phyloP scores from a whole-genome alignment of 2,113 vertebrate genomes.

The Lamprologus ornatipinnis region DNA sequence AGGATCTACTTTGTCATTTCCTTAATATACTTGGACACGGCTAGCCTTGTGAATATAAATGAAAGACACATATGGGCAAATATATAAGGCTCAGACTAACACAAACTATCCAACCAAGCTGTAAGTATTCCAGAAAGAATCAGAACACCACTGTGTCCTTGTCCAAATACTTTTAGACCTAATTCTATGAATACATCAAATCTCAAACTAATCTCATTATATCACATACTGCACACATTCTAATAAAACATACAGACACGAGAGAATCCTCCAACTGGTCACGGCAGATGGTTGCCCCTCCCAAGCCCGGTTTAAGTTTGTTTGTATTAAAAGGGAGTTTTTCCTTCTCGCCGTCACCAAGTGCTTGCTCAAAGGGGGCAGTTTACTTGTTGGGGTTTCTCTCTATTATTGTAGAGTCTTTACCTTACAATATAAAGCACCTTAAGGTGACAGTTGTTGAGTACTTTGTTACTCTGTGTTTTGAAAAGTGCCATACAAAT shows the following conservation, averaged over 20 bases:
- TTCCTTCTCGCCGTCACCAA: background rate
- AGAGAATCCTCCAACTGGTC: background rate
- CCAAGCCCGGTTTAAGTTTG: background rate
- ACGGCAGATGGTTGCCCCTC: background rate
- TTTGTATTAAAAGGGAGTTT: background rate
- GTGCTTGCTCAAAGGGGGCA: background rate
- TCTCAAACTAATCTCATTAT: background rate
- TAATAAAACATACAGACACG: background rate
- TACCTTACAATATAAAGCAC: background rate
- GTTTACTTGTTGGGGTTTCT: background rate
- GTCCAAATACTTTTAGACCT: background rate
- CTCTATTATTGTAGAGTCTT: background rate
- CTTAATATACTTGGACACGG: conserved; percentile 67
- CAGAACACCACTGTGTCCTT: background rate
- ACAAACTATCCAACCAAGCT: conserved; percentile 21
- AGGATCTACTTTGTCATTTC: conserved; percentile 76
- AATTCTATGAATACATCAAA: background rate
- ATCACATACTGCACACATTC: background rate
- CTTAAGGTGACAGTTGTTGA: background rate
- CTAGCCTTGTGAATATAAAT: conserved; percentile 73
- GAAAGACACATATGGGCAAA: conserved; percentile 60
- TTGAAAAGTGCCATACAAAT: background rate
- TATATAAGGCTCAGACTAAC: conserved; percentile 8
- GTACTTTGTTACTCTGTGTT: background rate
- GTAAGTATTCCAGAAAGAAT: conserved; percentile 1